phyloP scores from a whole-genome alignment of 2,797 vertebrate genomes.

The Pipistrellus kuhlii region DNA sequence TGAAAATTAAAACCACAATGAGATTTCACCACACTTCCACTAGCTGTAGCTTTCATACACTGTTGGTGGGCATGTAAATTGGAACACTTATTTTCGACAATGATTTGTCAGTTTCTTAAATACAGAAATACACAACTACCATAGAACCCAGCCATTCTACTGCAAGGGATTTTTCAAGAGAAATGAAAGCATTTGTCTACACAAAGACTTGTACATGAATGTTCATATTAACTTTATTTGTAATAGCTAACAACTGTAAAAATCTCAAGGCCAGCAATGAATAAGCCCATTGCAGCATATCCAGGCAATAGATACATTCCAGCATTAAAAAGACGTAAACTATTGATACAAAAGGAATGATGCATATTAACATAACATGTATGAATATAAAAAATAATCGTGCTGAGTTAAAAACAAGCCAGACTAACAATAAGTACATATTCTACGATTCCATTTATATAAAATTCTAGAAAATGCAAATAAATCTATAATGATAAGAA shows the following conservation, averaged over 20 bases:
- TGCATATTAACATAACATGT: neutral
- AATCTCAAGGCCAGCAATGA: neutral
- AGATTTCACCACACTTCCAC: neutral
- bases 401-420: slow-evolving; percentile 43
- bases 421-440: slow-evolving; percentile 22
- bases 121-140: neutral
- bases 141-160: slow-evolving; percentile 8
- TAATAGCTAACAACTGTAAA: neutral
- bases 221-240: neutral
- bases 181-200: neutral
- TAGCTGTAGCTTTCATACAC: neutral
- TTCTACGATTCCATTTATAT: slow-evolving; percentile 16
- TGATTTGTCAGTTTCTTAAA: neutral
- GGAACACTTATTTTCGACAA: neutral
- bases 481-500: neutral
- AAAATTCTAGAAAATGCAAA: slow-evolving; percentile 52
- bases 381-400: slow-evolving; percentile 41
- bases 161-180: neutral
- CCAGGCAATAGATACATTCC: neutral
- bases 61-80: neutral
- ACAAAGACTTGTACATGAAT: neutral
- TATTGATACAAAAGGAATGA: neutral
- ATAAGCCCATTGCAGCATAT: neutral
- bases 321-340: neutral
- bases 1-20: neutral